phyloP scores from a whole-genome alignment of 1,140 invertebrate genomes.

The Micrasema longulum region DNA sequence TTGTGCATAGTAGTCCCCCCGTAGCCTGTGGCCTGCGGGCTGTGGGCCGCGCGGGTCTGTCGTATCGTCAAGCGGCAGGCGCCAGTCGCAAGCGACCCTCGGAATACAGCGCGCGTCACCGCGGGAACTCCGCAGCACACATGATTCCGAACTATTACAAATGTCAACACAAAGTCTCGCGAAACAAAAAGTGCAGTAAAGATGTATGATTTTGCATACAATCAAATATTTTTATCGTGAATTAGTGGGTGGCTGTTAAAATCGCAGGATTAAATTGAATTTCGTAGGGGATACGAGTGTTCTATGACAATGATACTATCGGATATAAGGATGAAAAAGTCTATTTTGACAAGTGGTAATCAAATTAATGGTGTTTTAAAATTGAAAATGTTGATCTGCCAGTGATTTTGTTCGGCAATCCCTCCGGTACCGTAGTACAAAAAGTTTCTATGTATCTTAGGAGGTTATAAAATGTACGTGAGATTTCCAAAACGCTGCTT shows the following conservation, averaged over 20 bases:
- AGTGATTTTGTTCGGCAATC: no score
- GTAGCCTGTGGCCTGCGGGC: neutral
- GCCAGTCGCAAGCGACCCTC: slow-evolving; percentile 4
- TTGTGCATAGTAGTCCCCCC: no score
- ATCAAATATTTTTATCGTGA: neutral
- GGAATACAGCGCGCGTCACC: neutral
- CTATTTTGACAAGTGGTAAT: slow-evolving; percentile 20
- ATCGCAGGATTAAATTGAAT: slow-evolving; percentile 1
- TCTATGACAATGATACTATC: neutral
- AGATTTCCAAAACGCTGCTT: no score
- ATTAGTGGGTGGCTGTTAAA: neutral
- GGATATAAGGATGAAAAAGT: neutral
- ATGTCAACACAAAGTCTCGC: neutral
- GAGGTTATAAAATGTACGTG: no score
- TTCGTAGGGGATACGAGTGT: neutral
- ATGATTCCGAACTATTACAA: slow-evolving; percentile 7
- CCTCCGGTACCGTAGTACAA: no score
- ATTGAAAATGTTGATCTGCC: no score
- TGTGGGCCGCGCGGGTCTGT: neutral
- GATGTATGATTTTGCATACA: no score
- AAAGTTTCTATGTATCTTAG: no score
- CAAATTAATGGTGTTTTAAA: neutral
- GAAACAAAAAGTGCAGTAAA: no score
- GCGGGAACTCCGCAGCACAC: neutral
- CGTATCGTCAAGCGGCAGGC: no score